These are phyloP conservation scores for Micromussa lordhowensis DNA, from an alignment of 92 coral and sea anemone genomes.

Conservation along the genomic window DNA sequence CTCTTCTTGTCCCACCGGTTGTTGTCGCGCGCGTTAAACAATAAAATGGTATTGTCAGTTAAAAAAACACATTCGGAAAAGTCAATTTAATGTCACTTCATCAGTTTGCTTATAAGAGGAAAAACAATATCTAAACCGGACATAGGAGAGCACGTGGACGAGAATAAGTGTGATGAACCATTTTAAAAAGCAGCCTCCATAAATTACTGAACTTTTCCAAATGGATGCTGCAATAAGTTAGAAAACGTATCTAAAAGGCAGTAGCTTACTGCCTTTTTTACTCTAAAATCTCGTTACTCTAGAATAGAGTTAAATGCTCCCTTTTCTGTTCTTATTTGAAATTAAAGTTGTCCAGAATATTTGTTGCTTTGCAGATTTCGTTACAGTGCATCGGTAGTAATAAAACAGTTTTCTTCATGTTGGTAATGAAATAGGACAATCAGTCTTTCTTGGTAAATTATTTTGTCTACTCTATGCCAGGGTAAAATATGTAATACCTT, in stretches of 20 bases:
- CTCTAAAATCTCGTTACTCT: not conserved
- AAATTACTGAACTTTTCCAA: not conserved
- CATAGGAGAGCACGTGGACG: conserved; percentile 34
- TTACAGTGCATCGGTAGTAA: not conserved
- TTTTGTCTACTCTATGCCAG: not conserved
- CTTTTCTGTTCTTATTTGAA: not conserved
- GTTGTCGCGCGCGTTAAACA: not conserved
- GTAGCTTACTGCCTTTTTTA: not conserved
- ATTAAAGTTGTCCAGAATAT: not conserved
- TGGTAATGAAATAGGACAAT: not conserved
- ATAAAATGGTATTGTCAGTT: not conserved
- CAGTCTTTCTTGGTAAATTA: not conserved
- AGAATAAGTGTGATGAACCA: not conserved
- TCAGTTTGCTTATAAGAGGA: conserved; percentile 8
- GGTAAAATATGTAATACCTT: not conserved
- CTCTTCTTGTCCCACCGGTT: not conserved
- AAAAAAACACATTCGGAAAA: conserved; percentile 12
- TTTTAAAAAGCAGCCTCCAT: not conserved
- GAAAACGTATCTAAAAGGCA: not conserved
- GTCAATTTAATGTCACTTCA: conserved; percentile 14
- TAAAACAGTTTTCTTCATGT: not conserved
- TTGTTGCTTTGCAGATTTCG: not conserved
- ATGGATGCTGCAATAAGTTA: not conserved
- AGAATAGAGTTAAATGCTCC: not conserved
- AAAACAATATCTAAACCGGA: conserved; percentile 14